These are phyloP conservation scores for Ceratosolen solmsi DNA, from an alignment of 1,140 invertebrate species.

Conservation along the genomic window DNA sequence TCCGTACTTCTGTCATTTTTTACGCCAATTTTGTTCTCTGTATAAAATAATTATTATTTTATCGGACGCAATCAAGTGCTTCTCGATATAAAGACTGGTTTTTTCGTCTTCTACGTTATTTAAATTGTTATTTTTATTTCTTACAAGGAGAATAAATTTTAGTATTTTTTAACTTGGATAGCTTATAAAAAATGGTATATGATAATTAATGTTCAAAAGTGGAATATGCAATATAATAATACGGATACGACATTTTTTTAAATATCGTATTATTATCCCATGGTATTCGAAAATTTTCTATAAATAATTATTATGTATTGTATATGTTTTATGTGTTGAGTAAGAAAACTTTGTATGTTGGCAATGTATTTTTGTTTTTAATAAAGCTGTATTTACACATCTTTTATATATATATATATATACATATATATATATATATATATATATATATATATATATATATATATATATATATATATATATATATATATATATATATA, in stretches of 20 bases:
- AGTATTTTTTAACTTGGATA: neutral
- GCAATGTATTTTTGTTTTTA: too few relatives aligned
- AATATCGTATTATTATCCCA: too few relatives aligned
- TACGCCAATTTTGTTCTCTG: neutral
- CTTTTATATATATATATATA: too few relatives aligned
- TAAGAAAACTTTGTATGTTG: too few relatives aligned
- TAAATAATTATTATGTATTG: neutral
- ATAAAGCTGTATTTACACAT: too few relatives aligned
- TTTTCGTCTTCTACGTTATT: neutral
- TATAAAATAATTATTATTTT: neutral
- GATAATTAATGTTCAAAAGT: neutral
- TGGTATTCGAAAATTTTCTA: too few relatives aligned
- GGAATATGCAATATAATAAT: neutral
- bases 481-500: too few relatives aligned
- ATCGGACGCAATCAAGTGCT: neutral
- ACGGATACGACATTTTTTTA: too few relatives aligned
- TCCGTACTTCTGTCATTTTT: neutral
- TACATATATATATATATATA: too few relatives aligned
- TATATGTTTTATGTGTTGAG: neutral
- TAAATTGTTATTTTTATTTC: conserved; percentile 1
- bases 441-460: too few relatives aligned
- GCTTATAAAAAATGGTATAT: neutral
- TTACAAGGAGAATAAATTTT: neutral
- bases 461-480: too few relatives aligned
- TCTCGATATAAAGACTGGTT: neutral